Percentiles rank a stretch among this genome's conserved stretches.
These are phyloP conservation scores for Myxocyprinus asiaticus DNA, from an alignment of 2,113 vertebrate species.

Conservation along the genomic window DNA sequence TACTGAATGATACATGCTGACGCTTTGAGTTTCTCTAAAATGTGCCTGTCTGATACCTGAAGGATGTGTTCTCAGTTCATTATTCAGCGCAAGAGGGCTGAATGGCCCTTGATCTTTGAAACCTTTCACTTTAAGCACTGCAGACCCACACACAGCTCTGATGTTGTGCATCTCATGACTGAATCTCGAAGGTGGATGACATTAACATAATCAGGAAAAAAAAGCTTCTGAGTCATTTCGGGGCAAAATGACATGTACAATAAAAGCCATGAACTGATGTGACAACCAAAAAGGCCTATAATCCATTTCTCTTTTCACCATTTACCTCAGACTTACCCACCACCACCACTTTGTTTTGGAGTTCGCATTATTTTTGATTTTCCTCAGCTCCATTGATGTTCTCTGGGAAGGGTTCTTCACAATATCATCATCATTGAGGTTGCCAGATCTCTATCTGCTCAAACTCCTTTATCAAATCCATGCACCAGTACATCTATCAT, in stretches of 20 bases:
- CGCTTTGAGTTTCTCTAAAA: constrained; percentile 45
- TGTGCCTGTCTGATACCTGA: constrained; percentile 58
- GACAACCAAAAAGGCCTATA: constrained; percentile 73
- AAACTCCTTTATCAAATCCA: constrained; percentile 8
- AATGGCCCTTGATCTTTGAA: constrained; percentile 49
- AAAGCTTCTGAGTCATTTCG: constrained; percentile 54
- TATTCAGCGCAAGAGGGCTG: constrained; percentile 47
- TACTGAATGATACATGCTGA: constrained; percentile 50
- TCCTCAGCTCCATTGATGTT: background rate
- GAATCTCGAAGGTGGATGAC: constrained; percentile 59
- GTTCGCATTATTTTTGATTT: constrained; percentile 40
- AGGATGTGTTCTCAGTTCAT: constrained; percentile 58
- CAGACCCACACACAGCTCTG: constrained; percentile 57
- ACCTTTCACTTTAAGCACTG: constrained; percentile 55
- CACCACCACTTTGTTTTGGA: constrained; percentile 25
- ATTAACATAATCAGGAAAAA: constrained; percentile 59
- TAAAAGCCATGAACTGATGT: constrained; percentile 73
- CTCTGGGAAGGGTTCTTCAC: background rate
- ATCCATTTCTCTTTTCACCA: constrained; percentile 57
- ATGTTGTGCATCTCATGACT: constrained; percentile 55
- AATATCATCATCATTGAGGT: background rate
- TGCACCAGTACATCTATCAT: background rate
- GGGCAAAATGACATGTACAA: constrained; percentile 56
- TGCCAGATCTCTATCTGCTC: background rate
- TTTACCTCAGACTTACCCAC: constrained; percentile 27